Conservation (phyloP, 2,888 invertebrate species). For the Listrodromus nycthemerus region DNA sequence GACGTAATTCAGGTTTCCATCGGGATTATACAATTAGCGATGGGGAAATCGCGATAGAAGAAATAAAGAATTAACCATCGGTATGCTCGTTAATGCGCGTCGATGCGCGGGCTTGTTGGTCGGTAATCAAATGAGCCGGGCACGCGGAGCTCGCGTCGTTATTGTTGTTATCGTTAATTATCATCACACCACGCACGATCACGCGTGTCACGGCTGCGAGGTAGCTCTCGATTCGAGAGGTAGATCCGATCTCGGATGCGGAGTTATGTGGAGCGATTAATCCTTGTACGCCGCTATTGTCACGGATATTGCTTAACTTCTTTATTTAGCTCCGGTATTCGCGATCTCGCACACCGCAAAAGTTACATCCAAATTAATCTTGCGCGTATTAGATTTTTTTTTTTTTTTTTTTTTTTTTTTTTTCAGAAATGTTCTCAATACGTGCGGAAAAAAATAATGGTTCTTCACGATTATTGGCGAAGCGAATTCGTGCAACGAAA, state of each 20-base stretch:
- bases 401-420: too few species aligned
- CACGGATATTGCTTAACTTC: background rate
- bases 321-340: background rate
- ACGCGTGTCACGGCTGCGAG: slow-evolving; percentile 31
- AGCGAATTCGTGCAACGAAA: too few species aligned
- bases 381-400: too few species aligned
- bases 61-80: slow-evolving; percentile 19
- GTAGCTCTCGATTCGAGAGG: slow-evolving; percentile 11
- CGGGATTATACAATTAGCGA: slow-evolving; percentile 49
- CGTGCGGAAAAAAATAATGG: too few species aligned
- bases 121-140: slow-evolving; percentile 55
- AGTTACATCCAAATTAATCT: background rate
- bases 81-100: slow-evolving; percentile 50
- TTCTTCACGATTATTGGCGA: too few species aligned
- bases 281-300: slow-evolving; percentile 5
- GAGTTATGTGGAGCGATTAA: slow-evolving; percentile 3
- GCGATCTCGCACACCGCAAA: background rate
- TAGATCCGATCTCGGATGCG: slow-evolving; percentile 5
- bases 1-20: slow-evolving; percentile 55
- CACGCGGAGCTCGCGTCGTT: slow-evolving; percentile 40
- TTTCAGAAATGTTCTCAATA: too few species aligned
- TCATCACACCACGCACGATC: slow-evolving; percentile 25
- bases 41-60: slow-evolving; percentile 57
- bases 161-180: slow-evolving; percentile 54
- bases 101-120: background rate